These are phyloP conservation scores for Saccopteryx leptura DNA, from an alignment of 2,113 vertebrate species.

Conservation along the genomic window DNA sequence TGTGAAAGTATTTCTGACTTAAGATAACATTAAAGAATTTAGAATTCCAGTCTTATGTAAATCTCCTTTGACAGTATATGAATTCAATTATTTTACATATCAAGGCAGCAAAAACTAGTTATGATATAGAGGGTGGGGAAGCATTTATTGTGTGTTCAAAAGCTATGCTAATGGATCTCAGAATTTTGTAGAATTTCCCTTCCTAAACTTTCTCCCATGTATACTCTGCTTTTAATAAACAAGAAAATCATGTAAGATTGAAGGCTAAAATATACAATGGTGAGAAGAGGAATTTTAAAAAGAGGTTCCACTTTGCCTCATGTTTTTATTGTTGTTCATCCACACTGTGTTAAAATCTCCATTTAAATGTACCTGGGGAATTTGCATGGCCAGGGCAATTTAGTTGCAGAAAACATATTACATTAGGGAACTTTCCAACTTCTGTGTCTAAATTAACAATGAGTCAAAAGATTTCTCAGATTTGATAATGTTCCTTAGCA, in stretches of 20 bases:
- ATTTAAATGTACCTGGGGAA: background rate
- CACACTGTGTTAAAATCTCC: background rate
- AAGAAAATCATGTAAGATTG: background rate
- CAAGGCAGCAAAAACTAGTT: background rate
- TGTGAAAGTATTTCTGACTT: conserved; percentile 13
- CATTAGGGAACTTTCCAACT: background rate
- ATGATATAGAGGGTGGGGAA: background rate
- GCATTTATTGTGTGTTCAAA: background rate
- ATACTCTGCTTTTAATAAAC: background rate
- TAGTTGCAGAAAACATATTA: background rate
- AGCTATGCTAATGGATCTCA: background rate
- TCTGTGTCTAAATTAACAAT: background rate
- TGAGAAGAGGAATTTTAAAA: background rate
- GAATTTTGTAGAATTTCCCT: background rate
- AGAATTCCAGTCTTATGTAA: background rate
- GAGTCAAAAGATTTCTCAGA: background rate
- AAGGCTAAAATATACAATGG: background rate
- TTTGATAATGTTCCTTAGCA: background rate
- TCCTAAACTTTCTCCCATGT: rapidly evolving
- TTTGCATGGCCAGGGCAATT: background rate
- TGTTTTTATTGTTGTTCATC: background rate
- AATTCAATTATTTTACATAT: background rate
- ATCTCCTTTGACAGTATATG: background rate
- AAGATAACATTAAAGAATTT: background rate
- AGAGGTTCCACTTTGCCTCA: background rate